Base-by-base conservation (phyloP, 2,888 invertebrate genomes). In the Caenorhabditis sp. region DNA sequence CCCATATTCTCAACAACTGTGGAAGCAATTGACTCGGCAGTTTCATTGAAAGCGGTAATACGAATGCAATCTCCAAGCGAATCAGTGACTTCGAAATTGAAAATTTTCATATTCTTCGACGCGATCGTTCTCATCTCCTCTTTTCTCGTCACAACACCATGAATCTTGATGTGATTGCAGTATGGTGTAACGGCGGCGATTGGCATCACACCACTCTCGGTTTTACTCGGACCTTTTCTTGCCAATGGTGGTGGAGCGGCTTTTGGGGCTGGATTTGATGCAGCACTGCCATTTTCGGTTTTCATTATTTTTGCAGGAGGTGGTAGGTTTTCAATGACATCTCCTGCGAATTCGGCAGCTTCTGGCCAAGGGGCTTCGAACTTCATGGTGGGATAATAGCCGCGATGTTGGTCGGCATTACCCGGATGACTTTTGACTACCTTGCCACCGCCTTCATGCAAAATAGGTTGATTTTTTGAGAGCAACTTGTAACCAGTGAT, bases 1-100 rank as follows among this genome's bases (percentile, higher is more conserved):
- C 96, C 83, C 53, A 74, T 56, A 63, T 81, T 80, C 56, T 80
- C 71, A 17, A 76, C 68, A 43, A 86, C 54, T 2, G 78, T 59
- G 1, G 49, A 38, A 54, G 63, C 52, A 23, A 77, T 58, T 36
- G 76, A 77, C 25, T 83, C 82, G 14, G 84, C 85, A 1, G 64
- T 43, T 17, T 84, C 86, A 25, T 83, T 84, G 69, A 85, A 86
- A 1, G 77, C 83, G 1, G 68, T 68, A 17, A 72, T 59, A n/a
- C 78, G 67, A 57, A 82, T 82, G 26, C 74, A 63, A 23, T 67
- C 69, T 7, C 84, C 83, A 20, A 68, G 59, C 14, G 71, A 53
- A 63, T 86, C 86, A 20, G 81, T 81, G 36, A 86, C 17, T 25
- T 78, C 78, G 59, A 86, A 86, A 59, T 78, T 81, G 70, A 87